Percentiles rank a stretch among this genome's conserved stretches.
These are phyloP conservation scores for Actenoides hombroni DNA, from an alignment of 2,113 vertebrate species.

Conservation along the genomic window DNA sequence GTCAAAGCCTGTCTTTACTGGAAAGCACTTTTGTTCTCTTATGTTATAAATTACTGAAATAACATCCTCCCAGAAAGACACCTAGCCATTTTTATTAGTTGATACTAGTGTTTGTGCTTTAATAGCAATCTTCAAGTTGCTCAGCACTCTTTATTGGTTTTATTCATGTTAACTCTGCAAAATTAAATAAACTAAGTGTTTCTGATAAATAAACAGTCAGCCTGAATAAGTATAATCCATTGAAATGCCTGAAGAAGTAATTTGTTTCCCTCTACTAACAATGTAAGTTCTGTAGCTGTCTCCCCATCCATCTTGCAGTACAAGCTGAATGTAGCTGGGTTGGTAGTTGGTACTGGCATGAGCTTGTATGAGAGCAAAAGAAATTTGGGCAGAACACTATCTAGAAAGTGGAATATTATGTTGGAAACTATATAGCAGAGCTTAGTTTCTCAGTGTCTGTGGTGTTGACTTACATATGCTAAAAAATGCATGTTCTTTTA, in stretches of 20 bases:
- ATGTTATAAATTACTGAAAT: not conserved
- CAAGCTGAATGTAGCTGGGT: not conserved
- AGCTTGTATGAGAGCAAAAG: not conserved
- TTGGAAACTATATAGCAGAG: not conserved
- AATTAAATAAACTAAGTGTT: not conserved
- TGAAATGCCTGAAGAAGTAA: not conserved
- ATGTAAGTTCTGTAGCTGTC: not conserved
- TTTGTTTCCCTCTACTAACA: not conserved
- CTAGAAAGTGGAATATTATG: not conserved
- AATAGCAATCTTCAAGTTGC: not conserved
- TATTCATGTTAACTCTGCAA: not conserved
- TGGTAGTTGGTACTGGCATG: not conserved
- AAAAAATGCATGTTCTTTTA: not conserved
- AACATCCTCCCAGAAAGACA: not conserved
- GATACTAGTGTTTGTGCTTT: not conserved
- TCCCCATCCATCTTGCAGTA: not conserved
- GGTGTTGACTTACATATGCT: not conserved
- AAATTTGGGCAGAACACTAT: not conserved
- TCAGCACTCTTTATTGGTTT: not conserved
- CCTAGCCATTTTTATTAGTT: not conserved
- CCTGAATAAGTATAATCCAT: not conserved
- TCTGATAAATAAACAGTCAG: not conserved
- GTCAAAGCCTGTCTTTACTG: not conserved
- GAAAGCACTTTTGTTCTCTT: not conserved
- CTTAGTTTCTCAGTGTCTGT: not conserved